Base-by-base conservation (phyloP, 2,888 invertebrate genomes). In the Leptinotarsa juncta region DNA sequence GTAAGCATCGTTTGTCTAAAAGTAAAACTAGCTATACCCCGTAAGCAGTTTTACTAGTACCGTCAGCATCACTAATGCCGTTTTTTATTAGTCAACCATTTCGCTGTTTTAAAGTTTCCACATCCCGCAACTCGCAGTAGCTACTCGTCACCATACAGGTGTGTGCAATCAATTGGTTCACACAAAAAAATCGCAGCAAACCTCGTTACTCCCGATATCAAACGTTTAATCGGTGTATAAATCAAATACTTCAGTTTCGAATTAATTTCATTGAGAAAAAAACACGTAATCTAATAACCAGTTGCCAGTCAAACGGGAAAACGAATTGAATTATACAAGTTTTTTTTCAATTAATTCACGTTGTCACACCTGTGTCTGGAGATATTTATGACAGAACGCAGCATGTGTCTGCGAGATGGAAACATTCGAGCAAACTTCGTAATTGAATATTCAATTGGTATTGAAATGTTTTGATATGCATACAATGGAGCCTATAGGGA, bases 401-500 rank as follows among this genome's bases (percentile, higher is more conserved):
- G 62, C 62, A 62, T 62, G 62, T 42, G 62, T 16, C 42, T 42
- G n/a, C 15, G n/a, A 32, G 42, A n/a, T 62, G n/a, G 62, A 62
- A 62, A 62, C 62, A 32, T 26, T 62, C 42, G 2, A 32, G 26
- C 32, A 16, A 32, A 62, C n/a, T 62, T 42, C 3, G 16, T 42
- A 32, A 62, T 62, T 62, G 62, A 62, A 62, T 62, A 62, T 62
- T 62, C 42, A 62, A 32, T 62, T n/a, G 62, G 14, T 62, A 62
- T 26, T 62, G 62, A 57, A 57, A 62, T n/a, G 42, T 62, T 62
- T 16, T 32, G 16, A 62, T 32, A 42, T 62, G 32, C 18, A 62
- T 42, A 62, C 42, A 62, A 62, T 62, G 62, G n/a, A 2, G 62
- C n/a, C 26, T 62, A 10, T 2, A 7, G 42, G 16, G 10, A 7